These are phyloP conservation scores for Minunthozetes semirufus DNA, from an alignment of 2,888 invertebrate genomes.

Conservation along the genomic window DNA sequence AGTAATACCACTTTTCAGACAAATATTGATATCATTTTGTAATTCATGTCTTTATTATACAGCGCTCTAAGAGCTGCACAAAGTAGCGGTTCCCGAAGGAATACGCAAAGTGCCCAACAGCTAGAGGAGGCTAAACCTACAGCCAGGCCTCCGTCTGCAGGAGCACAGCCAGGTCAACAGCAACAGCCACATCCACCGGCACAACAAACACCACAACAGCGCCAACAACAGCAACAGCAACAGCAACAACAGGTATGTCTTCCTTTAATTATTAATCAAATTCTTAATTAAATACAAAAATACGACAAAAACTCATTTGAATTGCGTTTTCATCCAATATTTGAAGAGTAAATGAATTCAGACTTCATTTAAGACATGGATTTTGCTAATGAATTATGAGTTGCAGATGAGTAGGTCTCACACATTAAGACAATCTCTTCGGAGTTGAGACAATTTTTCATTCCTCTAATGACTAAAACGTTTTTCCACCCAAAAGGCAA, in stretches of 20 bases:
- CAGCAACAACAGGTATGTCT: constrained; percentile 23
- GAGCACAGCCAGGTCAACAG: constrained; percentile 33
- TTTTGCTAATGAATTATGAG: no score
- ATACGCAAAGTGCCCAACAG: constrained; percentile 42
- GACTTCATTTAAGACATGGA: no score
- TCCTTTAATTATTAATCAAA: no score
- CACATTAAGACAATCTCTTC: not conserved
- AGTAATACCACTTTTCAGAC: constrained; percentile 55
- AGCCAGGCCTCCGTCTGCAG: constrained; percentile 15
- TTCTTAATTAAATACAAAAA: no score
- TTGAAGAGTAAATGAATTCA: no score
- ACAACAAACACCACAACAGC: constrained; percentile 31
- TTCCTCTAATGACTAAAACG: not conserved
- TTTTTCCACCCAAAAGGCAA: not conserved
- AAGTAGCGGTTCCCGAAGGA: constrained; percentile 32
- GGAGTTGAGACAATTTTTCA: not conserved
- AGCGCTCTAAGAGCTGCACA: constrained; percentile 30
- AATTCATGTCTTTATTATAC: not conserved
- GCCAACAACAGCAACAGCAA: constrained; percentile 20
- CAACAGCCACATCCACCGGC: constrained; percentile 11
- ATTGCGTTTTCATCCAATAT: no score
- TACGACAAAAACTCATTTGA: no score
- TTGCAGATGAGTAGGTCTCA: not conserved
- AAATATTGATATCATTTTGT: not conserved
- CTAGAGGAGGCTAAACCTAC: constrained; percentile 41